Base-by-base conservation (phyloP, 2,888 invertebrate genomes). In the Amitus sp. region DNA sequence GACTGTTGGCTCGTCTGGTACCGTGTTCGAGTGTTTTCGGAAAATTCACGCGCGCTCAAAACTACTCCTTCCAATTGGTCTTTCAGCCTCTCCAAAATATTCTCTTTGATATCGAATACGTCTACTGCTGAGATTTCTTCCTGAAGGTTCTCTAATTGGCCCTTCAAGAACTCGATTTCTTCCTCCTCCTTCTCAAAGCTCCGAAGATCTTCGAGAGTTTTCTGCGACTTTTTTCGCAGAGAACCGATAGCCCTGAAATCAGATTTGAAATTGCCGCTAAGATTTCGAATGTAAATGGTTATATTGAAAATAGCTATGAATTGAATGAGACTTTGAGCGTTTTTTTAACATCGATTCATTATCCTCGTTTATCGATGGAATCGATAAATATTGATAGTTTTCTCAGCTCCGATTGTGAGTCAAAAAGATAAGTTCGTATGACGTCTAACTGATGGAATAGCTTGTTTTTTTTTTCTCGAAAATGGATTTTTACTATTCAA, bases 231-330 rank as follows among this genome's bases (percentile, higher is more conserved):
- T 80, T 89, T 90, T 84, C 88, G 88, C 77, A 94, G 85, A 77
- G 88, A 88, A 82, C 89, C 88, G 86, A 90, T 88, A 87, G 94
- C 91, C 88, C 94, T 95, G 73, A 1, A 76, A 78, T 30, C n/a
- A n/a, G n/a, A n/a, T n/a, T n/a, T n/a, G n/a, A n/a, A n/a, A n/a
- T n/a, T n/a, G n/a, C n/a, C n/a, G n/a, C n/a, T n/a, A n/a, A n/a
- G n/a, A n/a, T n/a, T n/a, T n/a, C n/a, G n/a, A n/a, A n/a, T n/a
- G n/a, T n/a, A n/a, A n/a, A n/a, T n/a, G n/a, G n/a, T n/a, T n/a
- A n/a, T n/a, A n/a, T n/a, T n/a, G n/a, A n/a, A n/a, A n/a, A n/a
- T n/a, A n/a, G n/a, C n/a, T n/a, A n/a, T n/a, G n/a, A n/a, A n/a
- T n/a, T n/a, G n/a, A n/a, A n/a, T n/a, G n/a, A n/a, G n/a, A n/a